A percentile compares a stretch with the other conserved stretches of the same genome.
These are phyloP conservation scores for Dallia pectoralis DNA, from an alignment of 2,797 vertebrate species.

Conservation along the genomic window DNA sequence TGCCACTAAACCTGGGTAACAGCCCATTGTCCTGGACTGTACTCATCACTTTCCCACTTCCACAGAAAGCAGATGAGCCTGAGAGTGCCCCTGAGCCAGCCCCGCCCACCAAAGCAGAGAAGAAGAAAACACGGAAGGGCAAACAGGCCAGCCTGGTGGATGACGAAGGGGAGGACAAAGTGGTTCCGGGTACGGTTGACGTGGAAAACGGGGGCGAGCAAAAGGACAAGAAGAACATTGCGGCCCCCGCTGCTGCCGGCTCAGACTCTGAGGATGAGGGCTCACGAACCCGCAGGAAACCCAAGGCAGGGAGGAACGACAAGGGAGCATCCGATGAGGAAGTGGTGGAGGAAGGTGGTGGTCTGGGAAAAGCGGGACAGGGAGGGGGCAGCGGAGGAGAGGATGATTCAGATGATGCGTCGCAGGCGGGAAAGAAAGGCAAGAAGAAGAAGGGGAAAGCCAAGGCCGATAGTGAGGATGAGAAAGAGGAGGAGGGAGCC, in stretches of 20 bases:
- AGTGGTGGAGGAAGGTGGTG: constrained; percentile 62
- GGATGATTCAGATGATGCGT: constrained; percentile 67
- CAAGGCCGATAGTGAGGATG: constrained; percentile 66
- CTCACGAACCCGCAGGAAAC: constrained; percentile 63
- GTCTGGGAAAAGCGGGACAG: constrained; percentile 52
- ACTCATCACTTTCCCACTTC: constrained; percentile 20
- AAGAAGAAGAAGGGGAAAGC: constrained; percentile 81
- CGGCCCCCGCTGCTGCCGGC: constrained; percentile 52
- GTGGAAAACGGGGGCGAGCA: constrained; percentile 77
- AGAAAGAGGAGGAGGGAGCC: constrained; percentile 73
- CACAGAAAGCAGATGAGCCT: constrained; percentile 76
- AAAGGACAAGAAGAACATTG: constrained; percentile 68
- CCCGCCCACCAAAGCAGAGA: constrained; percentile 74
- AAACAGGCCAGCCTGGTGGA: constrained; percentile 81
- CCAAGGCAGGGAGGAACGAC: constrained; percentile 76
- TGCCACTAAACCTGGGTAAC: background rate
- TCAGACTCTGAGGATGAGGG: constrained; percentile 77
- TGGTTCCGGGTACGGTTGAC: constrained; percentile 70
- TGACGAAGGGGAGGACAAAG: constrained; percentile 76
- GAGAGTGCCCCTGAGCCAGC: constrained; percentile 67
- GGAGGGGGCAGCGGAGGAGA: constrained; percentile 26
- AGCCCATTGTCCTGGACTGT: background rate
- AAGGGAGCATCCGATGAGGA: constrained; percentile 75
- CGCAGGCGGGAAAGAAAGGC: constrained; percentile 68
- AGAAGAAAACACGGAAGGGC: constrained; percentile 87